phyloP scores from a whole-genome alignment of 2,888 invertebrate genomes.

The Ypsolopha scabrella region DNA sequence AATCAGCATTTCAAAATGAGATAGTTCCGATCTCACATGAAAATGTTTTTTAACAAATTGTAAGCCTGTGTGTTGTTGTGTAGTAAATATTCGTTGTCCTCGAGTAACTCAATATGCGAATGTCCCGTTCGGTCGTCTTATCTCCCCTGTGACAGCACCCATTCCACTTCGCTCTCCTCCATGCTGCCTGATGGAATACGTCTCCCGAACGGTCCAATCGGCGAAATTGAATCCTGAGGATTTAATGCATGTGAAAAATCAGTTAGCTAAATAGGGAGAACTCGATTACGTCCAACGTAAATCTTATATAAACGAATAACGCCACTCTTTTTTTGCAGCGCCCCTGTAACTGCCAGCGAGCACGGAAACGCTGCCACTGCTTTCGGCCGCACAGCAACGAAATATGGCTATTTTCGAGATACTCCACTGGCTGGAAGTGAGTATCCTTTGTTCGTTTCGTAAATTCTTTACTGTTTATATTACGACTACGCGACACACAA shows the following conservation, averaged over 20 bases:
- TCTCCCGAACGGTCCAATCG: background rate
- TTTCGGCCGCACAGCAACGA: slow-evolving; percentile 93
- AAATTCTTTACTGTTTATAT: background rate
- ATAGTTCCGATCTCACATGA: too few species aligned
- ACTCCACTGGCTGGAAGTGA: slow-evolving; percentile 95
- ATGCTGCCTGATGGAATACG: background rate
- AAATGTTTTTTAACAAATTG: too few species aligned
- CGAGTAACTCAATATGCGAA: too few species aligned
- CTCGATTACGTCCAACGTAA: background rate
- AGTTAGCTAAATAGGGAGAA: background rate
- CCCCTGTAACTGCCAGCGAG: slow-evolving; percentile 93
- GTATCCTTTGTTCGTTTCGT: slow-evolving; percentile 17
- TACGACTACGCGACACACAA: background rate
- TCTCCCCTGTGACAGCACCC: too few species aligned
- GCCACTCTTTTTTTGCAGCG: slow-evolving; percentile 71
- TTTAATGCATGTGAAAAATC: slow-evolving; percentile 2
- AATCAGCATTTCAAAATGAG: too few species aligned
- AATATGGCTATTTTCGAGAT: slow-evolving; percentile 97
- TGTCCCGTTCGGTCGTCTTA: too few species aligned
- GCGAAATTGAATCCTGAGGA: background rate
- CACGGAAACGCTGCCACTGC: slow-evolving; percentile 91
- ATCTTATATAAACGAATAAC: background rate
- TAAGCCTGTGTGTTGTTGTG: too few species aligned
- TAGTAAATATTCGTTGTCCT: too few species aligned
- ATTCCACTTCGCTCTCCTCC: background rate